Evolutionary conservation across 2,797 vertebrate species (phyloP).

Genomic region (Bucorvus abyssinicus): DNA sequence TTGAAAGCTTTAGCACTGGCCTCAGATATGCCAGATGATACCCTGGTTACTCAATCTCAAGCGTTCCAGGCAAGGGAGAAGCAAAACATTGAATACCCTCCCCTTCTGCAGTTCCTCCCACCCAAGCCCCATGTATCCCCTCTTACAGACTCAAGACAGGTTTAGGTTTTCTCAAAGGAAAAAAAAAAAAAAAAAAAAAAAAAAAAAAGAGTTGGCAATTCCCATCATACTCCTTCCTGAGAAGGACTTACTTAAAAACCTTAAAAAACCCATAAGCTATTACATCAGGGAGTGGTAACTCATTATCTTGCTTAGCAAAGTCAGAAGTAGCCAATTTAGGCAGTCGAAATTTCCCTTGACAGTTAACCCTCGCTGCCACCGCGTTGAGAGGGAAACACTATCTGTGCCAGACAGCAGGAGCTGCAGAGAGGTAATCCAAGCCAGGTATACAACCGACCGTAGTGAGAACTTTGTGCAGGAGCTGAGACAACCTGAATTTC

Average conservation of each 20-base stretch:
- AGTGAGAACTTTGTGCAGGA: not conserved
- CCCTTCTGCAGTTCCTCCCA: not conserved
- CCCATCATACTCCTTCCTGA: not conserved
- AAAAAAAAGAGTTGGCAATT: not conserved
- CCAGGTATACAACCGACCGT: not conserved
- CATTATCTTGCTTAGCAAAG: not conserved
- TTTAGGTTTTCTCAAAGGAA: not conserved
- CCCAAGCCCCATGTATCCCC: not conserved
- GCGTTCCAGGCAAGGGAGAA: not conserved
- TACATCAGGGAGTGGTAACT: conserved; percentile 7
- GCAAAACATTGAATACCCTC: not conserved
- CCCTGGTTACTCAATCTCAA: conserved; percentile 29
- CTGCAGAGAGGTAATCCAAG: not conserved
- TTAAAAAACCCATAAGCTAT: not conserved
- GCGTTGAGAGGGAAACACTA: not conserved
- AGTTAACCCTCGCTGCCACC: not conserved
- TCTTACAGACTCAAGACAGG: not conserved
- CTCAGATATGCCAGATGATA: conserved; percentile 20
- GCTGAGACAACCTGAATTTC: not conserved
- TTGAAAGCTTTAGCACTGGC: conserved; percentile 29
- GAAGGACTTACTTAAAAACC: not conserved
- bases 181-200: not conserved
- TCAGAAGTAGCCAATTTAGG: not conserved
- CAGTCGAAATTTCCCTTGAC: not conserved
- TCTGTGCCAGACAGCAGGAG: not conserved